Evolutionary conservation across 2,797 vertebrate species (phyloP), one percentile per base, ranked within the genome.

Genomic region (Onychomys leucogaster): DNA sequence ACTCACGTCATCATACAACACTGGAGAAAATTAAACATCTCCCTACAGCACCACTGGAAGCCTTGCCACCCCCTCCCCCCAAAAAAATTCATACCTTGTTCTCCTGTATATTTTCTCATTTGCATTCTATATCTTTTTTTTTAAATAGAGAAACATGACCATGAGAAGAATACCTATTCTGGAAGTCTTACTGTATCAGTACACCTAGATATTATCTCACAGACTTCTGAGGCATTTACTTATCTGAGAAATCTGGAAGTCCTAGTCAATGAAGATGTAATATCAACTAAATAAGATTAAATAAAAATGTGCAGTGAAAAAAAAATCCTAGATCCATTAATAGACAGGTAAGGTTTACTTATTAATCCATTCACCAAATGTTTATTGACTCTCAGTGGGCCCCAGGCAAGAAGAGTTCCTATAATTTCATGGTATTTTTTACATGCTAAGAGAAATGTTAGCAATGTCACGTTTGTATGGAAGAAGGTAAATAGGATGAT

Each of bases 51-150:
- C 29, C 4, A 78, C 67, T 34, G 32, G 25, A 52, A 89, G 0
- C 41, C 43, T 55, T 14, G 52, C 52, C 52, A 55, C 25, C 10
- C 0, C 25, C 4, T 0, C 21, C 0, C 25, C 4, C 0, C 25
- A 23, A 10, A 29, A 32, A 83, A 87, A n/a, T 14, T 6, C 57
- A 3, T 0, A 1, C 41, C 29, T 46, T 23, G 19, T 61, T 81
- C 37, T 87, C 69, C 46, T 71, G 57, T 21, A 46, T 25, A 52
- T 61, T 34, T 25, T 37, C 19, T 67, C 4, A 43, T 55, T 76
- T 67, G 85, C 69, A 82, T 27, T 75, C 61, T 27, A 3, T 19
- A 69, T 46, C 13, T 71, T 37, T 89, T 89, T 21, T 61, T 55
- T 55, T 16, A 3, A 55, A 34, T 43, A 19, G 63, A 57, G 49